phyloP scores from a whole-genome alignment of 35 echinoderm and acorn worm species.

The Holothuria glaberrima region DNA sequence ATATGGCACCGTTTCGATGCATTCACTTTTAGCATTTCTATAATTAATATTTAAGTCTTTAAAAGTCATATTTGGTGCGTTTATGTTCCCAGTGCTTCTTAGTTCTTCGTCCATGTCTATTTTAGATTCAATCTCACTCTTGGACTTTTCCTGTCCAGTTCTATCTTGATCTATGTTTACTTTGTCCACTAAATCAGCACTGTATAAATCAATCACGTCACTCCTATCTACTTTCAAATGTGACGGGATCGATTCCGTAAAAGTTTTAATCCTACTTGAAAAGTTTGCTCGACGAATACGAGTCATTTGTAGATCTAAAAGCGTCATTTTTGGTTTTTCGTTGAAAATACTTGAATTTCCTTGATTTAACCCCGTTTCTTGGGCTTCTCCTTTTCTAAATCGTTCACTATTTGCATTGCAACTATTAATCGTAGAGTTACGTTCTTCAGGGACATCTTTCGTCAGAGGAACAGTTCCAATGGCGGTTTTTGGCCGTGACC shows the following conservation, averaged over 20 bases:
- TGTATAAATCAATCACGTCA: slow-evolving; percentile 83
- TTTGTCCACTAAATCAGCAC: slow-evolving; percentile 60
- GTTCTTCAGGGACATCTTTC: background rate
- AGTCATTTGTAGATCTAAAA: slow-evolving; percentile 79
- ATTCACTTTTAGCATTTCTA: slow-evolving; percentile 17
- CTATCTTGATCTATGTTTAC: background rate
- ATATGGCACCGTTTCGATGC: slow-evolving; percentile 21
- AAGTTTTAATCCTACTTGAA: slow-evolving; percentile 54
- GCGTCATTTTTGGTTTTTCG: slow-evolving; percentile 68
- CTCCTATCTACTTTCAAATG: slow-evolving; percentile 73
- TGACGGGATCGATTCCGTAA: slow-evolving; percentile 31
- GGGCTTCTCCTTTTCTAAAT: background rate
- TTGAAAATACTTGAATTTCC: slow-evolving; percentile 70
- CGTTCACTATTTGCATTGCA: background rate
- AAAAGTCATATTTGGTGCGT: slow-evolving; percentile 82
- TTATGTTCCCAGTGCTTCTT: slow-evolving; percentile 71
- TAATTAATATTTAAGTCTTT: slow-evolving; percentile 56
- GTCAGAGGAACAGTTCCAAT: background rate
- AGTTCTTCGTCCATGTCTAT: slow-evolving; percentile 50
- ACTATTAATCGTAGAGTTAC: background rate
- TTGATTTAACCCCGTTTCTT: slow-evolving; percentile 13
- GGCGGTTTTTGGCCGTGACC: background rate
- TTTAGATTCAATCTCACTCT: background rate
- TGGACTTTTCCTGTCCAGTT: background rate
- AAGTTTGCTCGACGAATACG: slow-evolving; percentile 65